A percentile compares a stretch with the other conserved stretches of the same genome.
phyloP scores from a whole-genome alignment of 2,888 invertebrate species.

The Melinaea menophilus region DNA sequence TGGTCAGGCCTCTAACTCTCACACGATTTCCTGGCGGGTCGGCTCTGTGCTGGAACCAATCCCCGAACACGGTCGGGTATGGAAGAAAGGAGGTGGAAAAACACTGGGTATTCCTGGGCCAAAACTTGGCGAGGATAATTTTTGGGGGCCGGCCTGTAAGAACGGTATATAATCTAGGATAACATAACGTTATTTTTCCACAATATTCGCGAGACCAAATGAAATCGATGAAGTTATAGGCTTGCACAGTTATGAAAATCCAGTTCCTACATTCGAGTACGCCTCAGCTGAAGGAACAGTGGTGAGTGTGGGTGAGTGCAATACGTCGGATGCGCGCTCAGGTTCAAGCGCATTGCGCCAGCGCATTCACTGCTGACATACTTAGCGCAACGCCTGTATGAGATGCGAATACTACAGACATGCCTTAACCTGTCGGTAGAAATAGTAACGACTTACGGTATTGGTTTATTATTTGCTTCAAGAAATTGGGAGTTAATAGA shows the following conservation, averaged over 20 bases:
- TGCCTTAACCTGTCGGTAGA: no score
- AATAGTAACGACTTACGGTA: no score
- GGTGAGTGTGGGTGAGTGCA: slow-evolving; percentile 85
- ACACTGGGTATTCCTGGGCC: slow-evolving; percentile 85
- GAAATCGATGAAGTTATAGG: neutral
- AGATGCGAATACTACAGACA: neutral
- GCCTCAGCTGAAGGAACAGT: slow-evolving; percentile 88
- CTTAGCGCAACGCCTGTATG: slow-evolving; percentile 88
- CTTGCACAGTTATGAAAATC: no score
- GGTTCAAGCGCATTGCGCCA: slow-evolving; percentile 83
- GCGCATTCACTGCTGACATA: slow-evolving; percentile 77
- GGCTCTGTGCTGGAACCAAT: slow-evolving; percentile 81
- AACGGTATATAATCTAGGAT: no score
- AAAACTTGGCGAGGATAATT: slow-evolving; percentile 88
- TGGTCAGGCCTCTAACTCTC: no score
- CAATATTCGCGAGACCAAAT: neutral
- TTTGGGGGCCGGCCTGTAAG: slow-evolving; percentile 86
- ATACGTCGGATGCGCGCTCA: slow-evolving; percentile 80
- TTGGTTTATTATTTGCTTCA: no score
- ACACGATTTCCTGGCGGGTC: no score
- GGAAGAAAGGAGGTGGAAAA: slow-evolving; percentile 96
- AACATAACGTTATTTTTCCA: no score
- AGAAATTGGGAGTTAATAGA: no score
- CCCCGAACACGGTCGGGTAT: slow-evolving; percentile 85
- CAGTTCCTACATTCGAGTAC: no score